Evolutionary conservation across 2,113 vertebrate genomes (phyloP), one percentile per base, ranked within the genome.

Genomic region (Siniperca knerii): DNA sequence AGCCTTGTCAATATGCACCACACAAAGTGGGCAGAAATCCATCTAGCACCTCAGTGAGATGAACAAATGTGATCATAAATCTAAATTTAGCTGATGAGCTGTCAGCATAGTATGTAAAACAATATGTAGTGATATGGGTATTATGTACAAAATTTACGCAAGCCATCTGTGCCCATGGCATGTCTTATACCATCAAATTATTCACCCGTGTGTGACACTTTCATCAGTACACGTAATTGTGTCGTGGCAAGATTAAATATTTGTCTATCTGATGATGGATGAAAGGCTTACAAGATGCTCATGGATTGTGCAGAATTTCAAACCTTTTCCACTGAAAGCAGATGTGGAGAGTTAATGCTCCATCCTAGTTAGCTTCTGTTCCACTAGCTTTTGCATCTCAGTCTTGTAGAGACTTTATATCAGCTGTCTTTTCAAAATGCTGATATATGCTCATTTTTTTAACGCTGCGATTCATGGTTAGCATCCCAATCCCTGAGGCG

Each of bases 61-160:
- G 66, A 84, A 89, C 81, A 84, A 90, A 91, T 84, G 76, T 69
- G 73, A 69, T 76, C 79, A 90, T 92, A 73, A 90, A 94, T 91
- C 90, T 84, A 87, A 88, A 90, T 82, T 81, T 74, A 85, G 77
- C 75, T 0, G 4, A 29, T 23, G 52, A 89, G 75, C 79, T 90
- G 92, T 88, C 85, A 76, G 66, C 76, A 52, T 73, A 83, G 72
- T 86, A 70, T 91, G 88, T 90, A 90, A 87, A 89, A 87, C 72
- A 81, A 60, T 25, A 65, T 81, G 83, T 46, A 70, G 64, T 46
- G 54, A 72, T 58, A 66, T 71, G 83, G 54, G 81, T 52, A 65
- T 90, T 73, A 81, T 75, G 70, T 78, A 75, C 37, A 50, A 75
- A 65, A 85, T 89, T 58, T 88, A 79, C 6, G 20, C 37, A 0